Evolutionary conservation across 2,797 vertebrate species (phyloP), one percentile per base, ranked within the genome.

Genomic region (Rhinoraja longicauda): DNA sequence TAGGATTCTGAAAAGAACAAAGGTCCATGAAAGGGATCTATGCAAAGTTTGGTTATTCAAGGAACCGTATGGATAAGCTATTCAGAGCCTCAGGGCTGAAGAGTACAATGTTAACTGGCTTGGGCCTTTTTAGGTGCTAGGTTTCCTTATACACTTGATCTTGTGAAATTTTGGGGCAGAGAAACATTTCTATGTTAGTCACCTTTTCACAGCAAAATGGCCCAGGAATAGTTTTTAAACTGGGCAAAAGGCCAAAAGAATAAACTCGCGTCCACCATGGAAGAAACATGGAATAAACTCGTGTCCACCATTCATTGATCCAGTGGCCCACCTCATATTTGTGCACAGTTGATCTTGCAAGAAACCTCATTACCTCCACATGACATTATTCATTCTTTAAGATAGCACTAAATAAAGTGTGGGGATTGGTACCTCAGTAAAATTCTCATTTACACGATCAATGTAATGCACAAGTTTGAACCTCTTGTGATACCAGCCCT

Each of bases 111-210:
- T 92, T 92, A 75, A 24, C 39, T 92, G 39, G 90, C 17, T n/a
- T 92, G 90, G 67, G 10, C 1, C 90, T 92, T 67, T 45, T 75
- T 75, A n/a, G 67, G 26, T 92, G 39, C 72, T 92, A 45, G 70
- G 39, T 92, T 75, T 92, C 72, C 75, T 88, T 64, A 88, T 88
- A 88, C 84, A 88, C 62, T 88, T 88, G 84, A 88, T 88, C 84
- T 88, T 88, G 84, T 67, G 62, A 88, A 67, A 67, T 67, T 32
- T 88, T 67, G 84, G 84, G 67, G 64, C 67, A 64, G 57, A 19
- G n/a, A 67, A 88, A 88, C 62, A 17, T 88, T 62, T 67, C 62
- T 88, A 62, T 7, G 88, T 88, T 88, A 88, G 84, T 88, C 84
- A 88, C 7, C 62, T 32, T 67, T 67, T 88, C 59, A 21, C n/a